Evolutionary conservation across 2,888 invertebrate species (phyloP).

Genomic region (Panzeria rudis): DNA sequence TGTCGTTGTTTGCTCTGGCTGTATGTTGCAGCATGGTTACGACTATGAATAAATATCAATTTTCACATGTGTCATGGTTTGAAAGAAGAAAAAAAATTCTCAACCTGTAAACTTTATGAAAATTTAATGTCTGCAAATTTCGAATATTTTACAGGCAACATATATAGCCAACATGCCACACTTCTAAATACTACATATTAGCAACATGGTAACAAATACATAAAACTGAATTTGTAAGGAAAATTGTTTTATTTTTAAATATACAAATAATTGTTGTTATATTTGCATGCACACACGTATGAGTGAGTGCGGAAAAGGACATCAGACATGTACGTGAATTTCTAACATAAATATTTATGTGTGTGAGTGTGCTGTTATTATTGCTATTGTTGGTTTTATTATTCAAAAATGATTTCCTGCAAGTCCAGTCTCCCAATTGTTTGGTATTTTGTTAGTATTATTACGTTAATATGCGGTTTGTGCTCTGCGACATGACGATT

Average conservation of each 20-base stretch:
- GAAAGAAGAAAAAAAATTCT: conserved; percentile 26
- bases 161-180: conserved; percentile 17
- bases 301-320: conserved; percentile 38
- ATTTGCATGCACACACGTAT: neutral
- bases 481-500: conserved; percentile 64
- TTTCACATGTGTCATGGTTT: conserved; percentile 63
- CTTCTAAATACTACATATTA: conserved; percentile 31
- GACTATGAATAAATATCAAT: conserved; percentile 68
- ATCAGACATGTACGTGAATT: conserved; percentile 7
- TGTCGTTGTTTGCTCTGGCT: conserved; percentile 22
- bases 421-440: conserved; percentile 50
- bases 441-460: conserved; percentile 58
- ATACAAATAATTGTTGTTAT: conserved; percentile 55
- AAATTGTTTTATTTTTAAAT: conserved; percentile 59
- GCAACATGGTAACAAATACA: neutral
- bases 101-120: conserved; percentile 61
- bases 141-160: conserved; percentile 50
- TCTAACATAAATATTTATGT: neutral
- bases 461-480: conserved; percentile 73
- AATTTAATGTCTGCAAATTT: conserved; percentile 64
- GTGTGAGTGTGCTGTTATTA: conserved; percentile 7
- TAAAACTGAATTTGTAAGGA: conserved; percentile 54
- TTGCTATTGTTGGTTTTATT: conserved; percentile 55
- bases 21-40: conserved; percentile 20
- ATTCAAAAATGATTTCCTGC: conserved; percentile 65